phyloP scores from a whole-genome alignment of 2,888 invertebrate genomes.

The Dysmachus trigonus region DNA sequence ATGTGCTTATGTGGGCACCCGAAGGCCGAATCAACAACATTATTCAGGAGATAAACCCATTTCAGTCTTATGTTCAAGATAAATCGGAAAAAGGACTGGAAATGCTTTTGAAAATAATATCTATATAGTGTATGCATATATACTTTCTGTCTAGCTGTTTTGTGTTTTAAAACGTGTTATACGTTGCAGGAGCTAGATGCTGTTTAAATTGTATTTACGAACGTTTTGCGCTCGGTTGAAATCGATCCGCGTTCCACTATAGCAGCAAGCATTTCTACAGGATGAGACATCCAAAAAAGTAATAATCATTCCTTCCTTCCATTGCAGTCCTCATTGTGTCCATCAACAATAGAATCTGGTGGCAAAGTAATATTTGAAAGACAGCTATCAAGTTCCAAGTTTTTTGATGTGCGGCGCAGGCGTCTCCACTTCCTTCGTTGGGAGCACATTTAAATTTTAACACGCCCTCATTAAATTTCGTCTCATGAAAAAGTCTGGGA shows the following conservation, averaged over 20 bases:
- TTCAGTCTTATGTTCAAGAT: neutral
- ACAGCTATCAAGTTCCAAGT: conserved; percentile 2
- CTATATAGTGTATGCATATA: neutral
- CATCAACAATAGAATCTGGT: conserved; percentile 2
- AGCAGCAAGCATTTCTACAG: neutral
- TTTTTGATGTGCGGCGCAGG: neutral
- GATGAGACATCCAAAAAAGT: neutral
- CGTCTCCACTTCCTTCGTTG: neutral
- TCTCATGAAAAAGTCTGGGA: neutral
- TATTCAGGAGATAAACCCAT: neutral
- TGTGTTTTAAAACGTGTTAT: neutral
- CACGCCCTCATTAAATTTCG: conserved; percentile 14
- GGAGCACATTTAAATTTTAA: neutral
- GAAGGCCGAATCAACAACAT: neutral
- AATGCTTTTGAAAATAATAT: neutral
- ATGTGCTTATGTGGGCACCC: neutral
- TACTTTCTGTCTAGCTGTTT: neutral
- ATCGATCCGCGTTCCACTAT: neutral
- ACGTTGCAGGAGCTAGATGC: neutral
- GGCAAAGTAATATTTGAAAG: neutral
- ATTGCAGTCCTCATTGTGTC: neutral
- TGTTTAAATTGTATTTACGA: neutral
- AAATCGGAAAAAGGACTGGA: neutral
- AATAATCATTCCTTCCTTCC: neutral
- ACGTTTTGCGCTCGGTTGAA: neutral